phyloP scores from a whole-genome alignment of 2,888 invertebrate genomes.

The Ormyrus pomaceus region DNA sequence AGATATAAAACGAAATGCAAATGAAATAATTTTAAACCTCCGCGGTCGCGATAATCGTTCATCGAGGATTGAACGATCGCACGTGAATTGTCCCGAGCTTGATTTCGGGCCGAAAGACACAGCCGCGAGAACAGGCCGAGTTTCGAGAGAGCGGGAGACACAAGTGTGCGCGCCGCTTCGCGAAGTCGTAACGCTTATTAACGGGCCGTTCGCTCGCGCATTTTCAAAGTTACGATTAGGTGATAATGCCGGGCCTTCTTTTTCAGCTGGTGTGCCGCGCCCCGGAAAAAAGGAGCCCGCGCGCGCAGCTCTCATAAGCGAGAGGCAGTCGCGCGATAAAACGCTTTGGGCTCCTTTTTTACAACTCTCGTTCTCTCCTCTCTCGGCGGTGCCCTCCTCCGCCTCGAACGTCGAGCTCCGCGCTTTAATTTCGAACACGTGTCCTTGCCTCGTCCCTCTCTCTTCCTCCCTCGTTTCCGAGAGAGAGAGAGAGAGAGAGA shows the following conservation, averaged over 20 bases:
- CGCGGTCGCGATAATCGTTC: too few species aligned
- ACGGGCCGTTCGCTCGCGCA: slow-evolving; percentile 22
- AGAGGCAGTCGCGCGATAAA: slow-evolving; percentile 23
- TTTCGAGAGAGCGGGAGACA: too few species aligned
- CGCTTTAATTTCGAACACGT: slow-evolving; percentile 53
- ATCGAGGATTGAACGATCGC: too few species aligned
- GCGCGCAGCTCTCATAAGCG: background rate
- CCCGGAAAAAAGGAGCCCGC: background rate
- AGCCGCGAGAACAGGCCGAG: too few species aligned
- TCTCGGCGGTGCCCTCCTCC: background rate
- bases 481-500: slow-evolving; percentile 22
- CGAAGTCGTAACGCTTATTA: slow-evolving; percentile 29
- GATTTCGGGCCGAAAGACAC: too few species aligned
- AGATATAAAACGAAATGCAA: too few species aligned
- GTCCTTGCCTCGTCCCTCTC: slow-evolving; percentile 33
- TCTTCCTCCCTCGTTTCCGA: background rate
- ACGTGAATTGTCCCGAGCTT: too few species aligned
- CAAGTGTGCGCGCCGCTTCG: too few species aligned
- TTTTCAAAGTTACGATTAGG: slow-evolving; percentile 34
- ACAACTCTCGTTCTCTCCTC: slow-evolving; percentile 31
- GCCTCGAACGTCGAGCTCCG: too few species aligned
- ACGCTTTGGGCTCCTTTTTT: slow-evolving; percentile 27
- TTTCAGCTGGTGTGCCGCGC: background rate
- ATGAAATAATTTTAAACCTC: too few species aligned
- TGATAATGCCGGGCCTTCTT: slow-evolving; percentile 30